These are phyloP conservation scores for Bagarius yarrelli DNA, from an alignment of 2,113 vertebrate species.

Conservation along the genomic window DNA sequence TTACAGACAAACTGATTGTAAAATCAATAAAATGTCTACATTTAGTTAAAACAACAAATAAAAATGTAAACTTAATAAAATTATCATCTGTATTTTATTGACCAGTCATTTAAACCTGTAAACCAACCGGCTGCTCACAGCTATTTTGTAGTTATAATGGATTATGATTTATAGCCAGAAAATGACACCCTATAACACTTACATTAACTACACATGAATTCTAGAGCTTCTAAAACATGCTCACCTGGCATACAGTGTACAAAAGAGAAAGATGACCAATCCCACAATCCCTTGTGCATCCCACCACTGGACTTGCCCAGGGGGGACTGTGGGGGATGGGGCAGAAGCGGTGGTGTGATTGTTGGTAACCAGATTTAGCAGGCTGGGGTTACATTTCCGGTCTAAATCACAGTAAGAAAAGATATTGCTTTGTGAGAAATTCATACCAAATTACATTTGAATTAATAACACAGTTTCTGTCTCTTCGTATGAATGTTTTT, in stretches of 20 bases:
- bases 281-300: constrained; percentile 86
- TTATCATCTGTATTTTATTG: neutral
- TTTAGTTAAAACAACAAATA: neutral
- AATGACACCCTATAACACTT: neutral
- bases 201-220: neutral
- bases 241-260: constrained; percentile 90
- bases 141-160: neutral
- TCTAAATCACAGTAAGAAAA: constrained; percentile 61
- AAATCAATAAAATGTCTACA: too few species aligned
- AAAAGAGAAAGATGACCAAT: constrained; percentile 82
- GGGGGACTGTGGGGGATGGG: neutral
- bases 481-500: neutral
- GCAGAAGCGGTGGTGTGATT: constrained; percentile 53
- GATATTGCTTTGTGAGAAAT: neutral
- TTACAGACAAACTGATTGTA: too few species aligned
- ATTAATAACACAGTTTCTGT: neutral
- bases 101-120: neutral
- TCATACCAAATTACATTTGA: neutral
- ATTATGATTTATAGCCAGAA: neutral
- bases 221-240: neutral
- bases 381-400: constrained; percentile 83
- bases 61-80: neutral
- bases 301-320: constrained; percentile 79
- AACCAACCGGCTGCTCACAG: neutral
- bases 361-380: constrained; percentile 68